Evolutionary conservation across 2,113 vertebrate genomes (phyloP).

Genomic region (Entomyzon cyanotis): DNA sequence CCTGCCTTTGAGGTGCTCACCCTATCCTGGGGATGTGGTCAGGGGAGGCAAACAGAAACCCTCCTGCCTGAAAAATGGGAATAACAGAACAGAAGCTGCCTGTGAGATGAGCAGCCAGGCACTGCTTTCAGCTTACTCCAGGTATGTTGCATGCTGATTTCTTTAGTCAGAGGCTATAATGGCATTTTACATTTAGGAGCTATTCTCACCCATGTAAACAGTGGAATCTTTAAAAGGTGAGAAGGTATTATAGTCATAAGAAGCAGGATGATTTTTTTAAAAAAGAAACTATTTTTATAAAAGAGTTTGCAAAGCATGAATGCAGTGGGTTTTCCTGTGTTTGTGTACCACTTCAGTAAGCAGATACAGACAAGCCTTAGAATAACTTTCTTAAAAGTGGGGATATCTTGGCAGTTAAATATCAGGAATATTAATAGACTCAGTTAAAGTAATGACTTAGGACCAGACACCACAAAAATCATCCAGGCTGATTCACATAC

Average conservation of each 20-base stretch:
- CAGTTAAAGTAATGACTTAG: background rate
- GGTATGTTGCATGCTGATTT: background rate
- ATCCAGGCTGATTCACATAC: background rate
- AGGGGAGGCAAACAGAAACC: background rate
- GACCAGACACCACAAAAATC: background rate
- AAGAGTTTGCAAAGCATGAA: background rate
- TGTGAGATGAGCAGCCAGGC: background rate
- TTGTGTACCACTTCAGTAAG: background rate
- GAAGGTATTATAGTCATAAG: background rate
- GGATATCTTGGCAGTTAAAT: background rate
- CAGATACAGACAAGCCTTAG: background rate
- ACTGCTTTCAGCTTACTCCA: background rate
- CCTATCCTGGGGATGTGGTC: background rate
- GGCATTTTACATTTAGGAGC: background rate
- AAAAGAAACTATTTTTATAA: background rate
- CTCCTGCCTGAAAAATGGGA: background rate
- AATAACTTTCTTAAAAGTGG: conserved; percentile 6
- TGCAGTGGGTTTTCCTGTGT: background rate
- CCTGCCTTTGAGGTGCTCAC: background rate
- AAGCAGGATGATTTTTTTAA: background rate
- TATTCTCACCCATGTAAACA: background rate
- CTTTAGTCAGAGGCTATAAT: background rate
- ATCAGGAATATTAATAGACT: background rate
- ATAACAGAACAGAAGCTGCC: background rate
- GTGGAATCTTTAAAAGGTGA: background rate